Conservation (phyloP, 1,140 invertebrate genomes). For the Eueides isabella region DNA sequence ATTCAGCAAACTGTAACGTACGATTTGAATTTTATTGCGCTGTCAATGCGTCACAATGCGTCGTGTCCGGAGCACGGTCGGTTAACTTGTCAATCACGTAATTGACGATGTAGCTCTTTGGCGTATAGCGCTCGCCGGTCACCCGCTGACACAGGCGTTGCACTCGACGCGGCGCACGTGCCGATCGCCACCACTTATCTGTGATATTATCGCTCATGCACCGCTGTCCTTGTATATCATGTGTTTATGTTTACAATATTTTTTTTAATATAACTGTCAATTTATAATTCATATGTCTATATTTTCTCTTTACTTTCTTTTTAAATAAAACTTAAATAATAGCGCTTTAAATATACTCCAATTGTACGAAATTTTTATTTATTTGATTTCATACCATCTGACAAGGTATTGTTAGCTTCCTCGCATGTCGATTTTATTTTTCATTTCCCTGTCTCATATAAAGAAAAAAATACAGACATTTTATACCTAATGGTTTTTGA, state of each 20-base stretch:
- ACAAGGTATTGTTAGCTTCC: not conserved
- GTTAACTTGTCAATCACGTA: constrained; percentile 74
- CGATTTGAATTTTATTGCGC: constrained; percentile 48
- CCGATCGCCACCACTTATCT: constrained; percentile 65
- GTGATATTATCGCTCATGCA: constrained; percentile 62
- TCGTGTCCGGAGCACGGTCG: constrained; percentile 48
- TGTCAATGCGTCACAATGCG: constrained; percentile 50
- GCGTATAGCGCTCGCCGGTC: constrained; percentile 54
- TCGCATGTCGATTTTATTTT: not conserved
- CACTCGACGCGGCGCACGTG: constrained; percentile 70
- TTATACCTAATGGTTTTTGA: not conserved
- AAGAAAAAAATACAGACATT: not conserved
- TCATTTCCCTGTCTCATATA: not conserved
- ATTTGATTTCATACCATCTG: not conserved
- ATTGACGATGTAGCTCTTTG: constrained; percentile 67
- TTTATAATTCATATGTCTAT: not conserved
- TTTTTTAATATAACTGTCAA: not conserved
- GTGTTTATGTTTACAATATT: constrained; percentile 14
- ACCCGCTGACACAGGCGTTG: constrained; percentile 65
- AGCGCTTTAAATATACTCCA: not conserved
- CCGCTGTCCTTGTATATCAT: constrained; percentile 44
- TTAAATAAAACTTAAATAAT: not conserved
- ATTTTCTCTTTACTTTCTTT: not conserved
- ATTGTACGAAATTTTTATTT: no score
- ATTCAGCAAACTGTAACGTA: constrained; percentile 41